phyloP scores from a whole-genome alignment of 2,797 vertebrate species.

The Tapirus indicus region DNA sequence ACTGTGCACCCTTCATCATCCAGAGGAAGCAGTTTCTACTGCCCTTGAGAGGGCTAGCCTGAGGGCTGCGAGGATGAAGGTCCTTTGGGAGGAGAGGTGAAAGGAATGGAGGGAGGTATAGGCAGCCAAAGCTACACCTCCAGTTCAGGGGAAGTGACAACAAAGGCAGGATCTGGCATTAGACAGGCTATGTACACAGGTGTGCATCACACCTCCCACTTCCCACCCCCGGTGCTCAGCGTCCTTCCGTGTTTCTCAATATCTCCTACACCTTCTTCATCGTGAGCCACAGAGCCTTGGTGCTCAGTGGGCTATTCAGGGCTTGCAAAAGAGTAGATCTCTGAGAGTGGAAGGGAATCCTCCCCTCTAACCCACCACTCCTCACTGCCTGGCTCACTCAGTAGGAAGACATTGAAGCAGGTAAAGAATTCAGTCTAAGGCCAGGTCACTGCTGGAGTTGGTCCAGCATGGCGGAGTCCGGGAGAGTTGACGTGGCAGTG shows the following conservation, averaged over 20 bases:
- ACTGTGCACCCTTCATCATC: too few relatives aligned
- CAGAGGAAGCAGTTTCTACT: neutral
- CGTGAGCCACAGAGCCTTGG: neutral
- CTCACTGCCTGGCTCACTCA: neutral
- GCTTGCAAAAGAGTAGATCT: neutral
- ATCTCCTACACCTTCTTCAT: too few relatives aligned
- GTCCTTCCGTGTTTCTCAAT: neutral
- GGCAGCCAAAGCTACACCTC: neutral
- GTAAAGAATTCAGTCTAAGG: neutral
- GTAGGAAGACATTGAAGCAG: neutral
- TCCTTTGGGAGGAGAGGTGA: too few relatives aligned
- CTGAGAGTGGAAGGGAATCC: neutral
- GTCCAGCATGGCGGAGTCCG: accelerated
- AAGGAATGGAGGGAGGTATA: neutral
- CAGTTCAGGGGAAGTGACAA: neutral
- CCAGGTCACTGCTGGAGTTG: neutral
- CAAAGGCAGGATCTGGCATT: neutral
- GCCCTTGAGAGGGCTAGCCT: neutral
- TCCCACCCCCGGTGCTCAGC: neutral
- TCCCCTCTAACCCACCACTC: neutral
- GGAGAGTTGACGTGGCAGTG: too few relatives aligned
- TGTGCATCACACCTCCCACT: neutral
- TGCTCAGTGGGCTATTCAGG: neutral
- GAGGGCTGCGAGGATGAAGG: neutral
- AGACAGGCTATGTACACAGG: neutral